Conservation (phyloP, 2,888 invertebrate genomes). For the Abscondita cerata region DNA sequence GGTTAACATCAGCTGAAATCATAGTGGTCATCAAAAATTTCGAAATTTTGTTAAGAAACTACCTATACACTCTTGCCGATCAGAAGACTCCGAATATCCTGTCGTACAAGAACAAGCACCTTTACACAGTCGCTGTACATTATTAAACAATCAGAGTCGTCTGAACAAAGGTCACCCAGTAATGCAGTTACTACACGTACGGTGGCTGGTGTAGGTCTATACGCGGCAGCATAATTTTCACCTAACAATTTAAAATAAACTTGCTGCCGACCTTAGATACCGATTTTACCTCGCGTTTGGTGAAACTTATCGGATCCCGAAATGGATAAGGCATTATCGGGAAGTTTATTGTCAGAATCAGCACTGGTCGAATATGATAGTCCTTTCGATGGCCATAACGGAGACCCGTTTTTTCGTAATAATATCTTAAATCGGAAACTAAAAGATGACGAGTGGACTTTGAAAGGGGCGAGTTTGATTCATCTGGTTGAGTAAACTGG, state of each 20-base stretch:
- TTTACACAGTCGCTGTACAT: slow-evolving; percentile 74
- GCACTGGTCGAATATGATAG: slow-evolving; percentile 50
- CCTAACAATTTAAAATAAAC: slow-evolving; percentile 13
- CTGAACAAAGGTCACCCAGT: slow-evolving; percentile 79
- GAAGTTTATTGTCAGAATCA: slow-evolving; percentile 46
- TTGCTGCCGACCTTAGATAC: not conserved
- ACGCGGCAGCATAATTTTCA: slow-evolving; percentile 60
- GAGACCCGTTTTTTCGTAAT: slow-evolving; percentile 64
- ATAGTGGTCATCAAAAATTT: slow-evolving; percentile 12
- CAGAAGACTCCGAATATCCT: slow-evolving; percentile 69
- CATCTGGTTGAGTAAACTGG: slow-evolving; percentile 81
- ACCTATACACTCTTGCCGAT: slow-evolving; percentile 70
- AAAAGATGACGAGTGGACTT: slow-evolving; percentile 82
- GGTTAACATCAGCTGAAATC: slow-evolving; percentile 36
- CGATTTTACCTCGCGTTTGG: slow-evolving; percentile 54
- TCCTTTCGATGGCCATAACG: slow-evolving; percentile 49
- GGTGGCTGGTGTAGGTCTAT: slow-evolving; percentile 69
- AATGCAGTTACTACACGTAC: slow-evolving; percentile 70
- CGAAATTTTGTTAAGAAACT: slow-evolving; percentile 31
- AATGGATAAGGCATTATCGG: slow-evolving; percentile 49
- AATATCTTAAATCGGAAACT: slow-evolving; percentile 72
- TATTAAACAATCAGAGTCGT: slow-evolving; percentile 71
- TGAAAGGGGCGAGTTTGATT: slow-evolving; percentile 72
- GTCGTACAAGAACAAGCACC: slow-evolving; percentile 79
- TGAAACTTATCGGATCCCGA: slow-evolving; percentile 50